A percentile compares a stretch with the other conserved stretches of the same genome.
phyloP scores from a whole-genome alignment of 2,888 invertebrate genomes.

The Heliconius cydno region DNA sequence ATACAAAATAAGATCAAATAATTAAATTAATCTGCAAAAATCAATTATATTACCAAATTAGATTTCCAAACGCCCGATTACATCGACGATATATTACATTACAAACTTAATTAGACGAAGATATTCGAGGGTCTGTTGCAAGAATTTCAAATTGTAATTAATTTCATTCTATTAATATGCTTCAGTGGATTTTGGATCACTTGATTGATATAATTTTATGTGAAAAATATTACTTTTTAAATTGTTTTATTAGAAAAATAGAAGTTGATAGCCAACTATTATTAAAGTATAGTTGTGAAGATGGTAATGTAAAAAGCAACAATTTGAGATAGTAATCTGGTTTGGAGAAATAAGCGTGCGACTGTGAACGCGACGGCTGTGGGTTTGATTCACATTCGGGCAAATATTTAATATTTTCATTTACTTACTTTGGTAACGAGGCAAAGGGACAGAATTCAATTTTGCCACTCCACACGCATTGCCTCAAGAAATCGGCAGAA shows the following conservation, averaged over 20 bases:
- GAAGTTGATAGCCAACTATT: too few species aligned
- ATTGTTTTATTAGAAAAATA: background rate
- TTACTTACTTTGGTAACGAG: too few species aligned
- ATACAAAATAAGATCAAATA: background rate
- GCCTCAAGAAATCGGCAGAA: background rate
- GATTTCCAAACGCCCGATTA: constrained; percentile 22
- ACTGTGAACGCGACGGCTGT: background rate
- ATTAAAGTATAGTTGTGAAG: too few species aligned
- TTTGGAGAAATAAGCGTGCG: too few species aligned
- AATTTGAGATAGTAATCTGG: too few species aligned
- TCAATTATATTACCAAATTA: constrained; percentile 24
- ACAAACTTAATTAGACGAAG: constrained; percentile 33
- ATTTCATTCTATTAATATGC: constrained; percentile 15
- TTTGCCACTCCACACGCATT: background rate
- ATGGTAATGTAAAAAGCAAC: too few species aligned
- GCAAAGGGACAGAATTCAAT: background rate
- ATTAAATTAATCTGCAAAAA: background rate
- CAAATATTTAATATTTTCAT: too few species aligned
- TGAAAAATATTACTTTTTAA: background rate
- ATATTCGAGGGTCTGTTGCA: constrained; percentile 28
- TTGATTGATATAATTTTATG: constrained; percentile 15
- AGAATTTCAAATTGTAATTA: constrained; percentile 32
- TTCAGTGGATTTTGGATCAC: constrained; percentile 19
- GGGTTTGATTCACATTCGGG: background rate
- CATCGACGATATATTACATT: constrained; percentile 28